phyloP scores from a whole-genome alignment of 2,888 invertebrate genomes.

The Stenurella melanura region DNA sequence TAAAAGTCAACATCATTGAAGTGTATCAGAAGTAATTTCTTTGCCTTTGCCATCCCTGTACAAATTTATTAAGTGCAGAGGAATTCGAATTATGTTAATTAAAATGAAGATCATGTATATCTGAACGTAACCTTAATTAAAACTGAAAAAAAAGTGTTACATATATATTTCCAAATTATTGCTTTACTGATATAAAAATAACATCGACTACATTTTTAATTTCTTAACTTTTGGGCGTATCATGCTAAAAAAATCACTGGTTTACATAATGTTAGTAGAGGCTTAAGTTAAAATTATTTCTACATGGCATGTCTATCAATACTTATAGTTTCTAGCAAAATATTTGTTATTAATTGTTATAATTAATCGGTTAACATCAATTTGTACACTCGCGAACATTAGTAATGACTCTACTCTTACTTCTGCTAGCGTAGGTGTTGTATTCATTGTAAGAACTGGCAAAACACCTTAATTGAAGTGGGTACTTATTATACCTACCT shows the following conservation, averaged over 20 bases:
- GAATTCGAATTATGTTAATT: background rate
- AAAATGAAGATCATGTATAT: constrained; percentile 2
- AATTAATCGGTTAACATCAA: constrained; percentile 1
- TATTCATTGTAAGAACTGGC: too few species aligned
- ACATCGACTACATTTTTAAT: background rate
- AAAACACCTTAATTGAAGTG: too few species aligned
- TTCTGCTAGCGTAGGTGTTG: too few species aligned
- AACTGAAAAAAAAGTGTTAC: background rate
- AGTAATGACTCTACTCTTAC: background rate
- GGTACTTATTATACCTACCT: too few species aligned
- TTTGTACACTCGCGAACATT: constrained; percentile 11
- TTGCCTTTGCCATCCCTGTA: background rate
- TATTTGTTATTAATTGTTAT: constrained; percentile 8
- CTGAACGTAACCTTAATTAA: constrained; percentile 20
- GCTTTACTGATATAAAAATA: constrained; percentile 12
- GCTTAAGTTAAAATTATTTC: background rate
- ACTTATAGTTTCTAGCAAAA: constrained; percentile 7
- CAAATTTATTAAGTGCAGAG: background rate
- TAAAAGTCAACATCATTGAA: too few species aligned
- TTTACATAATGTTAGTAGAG: constrained; percentile 1
- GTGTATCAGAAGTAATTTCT: background rate
- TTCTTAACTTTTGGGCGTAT: constrained; percentile 15
- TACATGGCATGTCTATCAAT: background rate
- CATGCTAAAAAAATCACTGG: background rate
- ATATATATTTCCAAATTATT: constrained; percentile 16